Evolutionary conservation across 2,113 vertebrate genomes (phyloP).

Genomic region (Mesoclemmys tuberculata): DNA sequence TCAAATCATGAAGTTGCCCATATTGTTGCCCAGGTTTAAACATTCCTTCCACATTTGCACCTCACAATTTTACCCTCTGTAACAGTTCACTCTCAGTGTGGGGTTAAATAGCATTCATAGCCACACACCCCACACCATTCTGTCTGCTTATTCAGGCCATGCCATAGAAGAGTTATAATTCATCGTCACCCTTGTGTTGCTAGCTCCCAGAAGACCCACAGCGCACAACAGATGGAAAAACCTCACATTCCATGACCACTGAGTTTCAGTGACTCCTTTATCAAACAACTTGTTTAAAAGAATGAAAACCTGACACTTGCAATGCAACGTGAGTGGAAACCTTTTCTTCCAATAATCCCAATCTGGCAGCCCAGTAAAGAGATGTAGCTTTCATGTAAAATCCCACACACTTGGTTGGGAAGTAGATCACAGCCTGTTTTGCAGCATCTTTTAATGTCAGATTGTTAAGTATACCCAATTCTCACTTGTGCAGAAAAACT

Average conservation of each 20-base stretch:
- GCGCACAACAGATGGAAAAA: neutral
- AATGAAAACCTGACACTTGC: neutral
- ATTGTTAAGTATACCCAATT: neutral
- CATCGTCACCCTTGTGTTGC: no score
- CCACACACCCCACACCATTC: fast-evolving
- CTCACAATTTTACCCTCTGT: fast-evolving
- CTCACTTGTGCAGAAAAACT: neutral
- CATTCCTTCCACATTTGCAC: neutral
- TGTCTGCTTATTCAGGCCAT: fast-evolving
- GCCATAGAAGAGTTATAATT: no score
- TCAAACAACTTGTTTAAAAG: neutral
- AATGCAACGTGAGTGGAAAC: neutral
- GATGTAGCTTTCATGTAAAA: neutral
- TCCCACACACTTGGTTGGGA: neutral
- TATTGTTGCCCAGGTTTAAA: fast-evolving
- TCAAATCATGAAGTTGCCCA: neutral
- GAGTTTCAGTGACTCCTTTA: neutral
- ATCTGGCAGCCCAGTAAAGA: neutral
- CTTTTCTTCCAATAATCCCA: neutral
- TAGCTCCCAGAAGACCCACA: neutral
- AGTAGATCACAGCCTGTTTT: neutral
- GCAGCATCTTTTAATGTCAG: neutral
- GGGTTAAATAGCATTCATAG: neutral
- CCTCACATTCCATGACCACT: neutral
- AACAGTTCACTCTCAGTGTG: neutral